These are phyloP conservation scores for Macrochelys suwanniensis DNA, from an alignment of 2,797 vertebrate species.

Conservation along the genomic window DNA sequence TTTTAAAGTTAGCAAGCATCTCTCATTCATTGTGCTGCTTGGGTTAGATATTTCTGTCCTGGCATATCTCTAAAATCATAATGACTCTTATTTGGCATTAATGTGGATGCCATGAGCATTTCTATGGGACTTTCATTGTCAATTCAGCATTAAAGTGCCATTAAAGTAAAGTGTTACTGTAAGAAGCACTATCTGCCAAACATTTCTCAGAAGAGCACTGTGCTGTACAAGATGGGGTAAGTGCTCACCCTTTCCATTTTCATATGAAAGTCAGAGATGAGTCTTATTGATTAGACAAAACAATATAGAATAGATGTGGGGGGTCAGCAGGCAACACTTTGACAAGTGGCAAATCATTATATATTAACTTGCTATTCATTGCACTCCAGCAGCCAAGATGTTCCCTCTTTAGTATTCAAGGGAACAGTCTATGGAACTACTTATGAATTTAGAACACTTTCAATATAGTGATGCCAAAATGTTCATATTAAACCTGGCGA, in stretches of 20 bases:
- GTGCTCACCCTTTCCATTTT: constrained; percentile 61
- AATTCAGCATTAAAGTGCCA: constrained; percentile 79
- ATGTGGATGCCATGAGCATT: constrained; percentile 64
- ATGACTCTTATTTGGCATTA: constrained; percentile 77
- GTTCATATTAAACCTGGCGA: background rate
- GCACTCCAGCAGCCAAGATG: constrained; percentile 48
- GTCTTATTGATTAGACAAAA: constrained; percentile 80
- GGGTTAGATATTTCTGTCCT: constrained; percentile 52
- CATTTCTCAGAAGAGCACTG: constrained; percentile 81
- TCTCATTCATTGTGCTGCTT: constrained; percentile 23
- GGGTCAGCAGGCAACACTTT: constrained; percentile 68
- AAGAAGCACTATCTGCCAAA: constrained; percentile 77
- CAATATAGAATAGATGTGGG: constrained; percentile 64
- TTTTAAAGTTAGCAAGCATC: constrained; percentile 33
- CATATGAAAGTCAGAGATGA: constrained; percentile 64
- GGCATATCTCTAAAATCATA: constrained; percentile 59
- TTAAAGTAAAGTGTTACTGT: constrained; percentile 84
- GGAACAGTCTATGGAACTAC: constrained; percentile 62
- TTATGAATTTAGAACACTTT: background rate
- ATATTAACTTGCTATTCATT: constrained; percentile 76
- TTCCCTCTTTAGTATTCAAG: constrained; percentile 66
- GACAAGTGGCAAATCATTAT: constrained; percentile 65
- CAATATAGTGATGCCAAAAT: background rate
- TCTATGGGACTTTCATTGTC: constrained; percentile 69
- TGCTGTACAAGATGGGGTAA: constrained; percentile 65